Evolutionary conservation across 2,888 invertebrate genomes (phyloP), one percentile per base, ranked within the genome.

Genomic region (Trichopria drosophilae): DNA sequence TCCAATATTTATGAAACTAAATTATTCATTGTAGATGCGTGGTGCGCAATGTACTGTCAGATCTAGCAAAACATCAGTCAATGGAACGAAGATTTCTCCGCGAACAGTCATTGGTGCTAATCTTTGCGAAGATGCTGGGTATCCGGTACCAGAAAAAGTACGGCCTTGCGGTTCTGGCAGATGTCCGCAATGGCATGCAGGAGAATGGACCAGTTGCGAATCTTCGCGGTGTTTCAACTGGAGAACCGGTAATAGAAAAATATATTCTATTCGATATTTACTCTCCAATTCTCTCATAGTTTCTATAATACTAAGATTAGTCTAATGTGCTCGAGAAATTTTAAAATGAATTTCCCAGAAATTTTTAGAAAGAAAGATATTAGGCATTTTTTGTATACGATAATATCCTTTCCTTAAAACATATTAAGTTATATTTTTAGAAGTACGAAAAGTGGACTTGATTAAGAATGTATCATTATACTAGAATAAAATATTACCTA

Each of bases 141-240:
- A 86, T 64, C 78, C 78, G 55, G 80, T 80, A 39, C 89, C 85
- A 13, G 79, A 78, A 53, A 84, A 82, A 49, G 81, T 82, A 59
- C 81, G 82, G 65, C 80, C 81, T 56, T 88, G 85, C 74, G 89
- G 86, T 23, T 77, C 79, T 36, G 81, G 82, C 51, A 83, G 83
- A 53, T 89, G 89, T 66, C 88, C 90, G 1, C 81, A 80, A 54
- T 92, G 91, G 91, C 77, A 80, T 41, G 76, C 81, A 4, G 81
- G 81, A 26, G 81, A 83, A 12, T 91, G 90, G 91, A 81, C 84
- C 3, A 73, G 82, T 40, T 91, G 90, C 67, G 81, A 83, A 59
- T 82, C 82, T 59, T 84, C 88, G 15, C 81, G 86, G 52, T 92
- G 92, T 71, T 86, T 89, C 63, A 83, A 84, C 10, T 84, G 84